Evolutionary conservation across 2,113 vertebrate species (phyloP), one percentile per base, ranked within the genome.

Genomic region (Turdus rufiventris): DNA sequence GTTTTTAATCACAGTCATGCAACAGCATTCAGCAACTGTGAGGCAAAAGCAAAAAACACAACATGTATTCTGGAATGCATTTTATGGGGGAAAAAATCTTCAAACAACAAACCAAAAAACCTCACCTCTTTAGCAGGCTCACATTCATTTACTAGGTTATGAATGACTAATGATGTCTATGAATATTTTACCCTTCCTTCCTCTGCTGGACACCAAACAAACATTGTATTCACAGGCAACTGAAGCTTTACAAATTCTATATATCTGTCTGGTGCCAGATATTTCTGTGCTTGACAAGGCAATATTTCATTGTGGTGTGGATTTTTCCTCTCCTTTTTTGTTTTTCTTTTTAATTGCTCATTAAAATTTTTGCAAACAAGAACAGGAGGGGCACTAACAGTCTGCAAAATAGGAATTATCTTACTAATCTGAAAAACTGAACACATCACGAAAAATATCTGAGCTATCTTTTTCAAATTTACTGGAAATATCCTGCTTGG

Each of bases 401-500:
- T 58, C 47, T 76, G 16, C 6, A 79, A 68, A 85, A 60, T 5
- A 71, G 14, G 18, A 60, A 61, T 57, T 83, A 13, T 57, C 2
- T 60, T 60, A 45, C 24, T 89, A 28, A 33, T 87, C 38, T 85
- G 73, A 75, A 89, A 90, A 93, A 34, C 4, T 16, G 40, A 87
- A 62, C 12, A 13, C 7, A 66, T 20, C 8, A 18, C 11, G 31
- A 60, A 26, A 78, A 77, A 45, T 65, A 76, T 12, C 24, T 34
- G 24, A 78, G 26, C 68, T 11, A 36, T 3, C 7, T 53, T 47
- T 73, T 86, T 54, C 8, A 33, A 21, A 10, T 58, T 71, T 70
- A 9, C 18, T 45, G 9, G n/a, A 9, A 14, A 9, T 36, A 23
- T 26, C 28, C n/a, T 88, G 8, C 53, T 57, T 0, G 0, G 50